These are phyloP conservation scores for Megalops cyprinoides DNA, from an alignment of 2,797 vertebrate species.

Conservation along the genomic window DNA sequence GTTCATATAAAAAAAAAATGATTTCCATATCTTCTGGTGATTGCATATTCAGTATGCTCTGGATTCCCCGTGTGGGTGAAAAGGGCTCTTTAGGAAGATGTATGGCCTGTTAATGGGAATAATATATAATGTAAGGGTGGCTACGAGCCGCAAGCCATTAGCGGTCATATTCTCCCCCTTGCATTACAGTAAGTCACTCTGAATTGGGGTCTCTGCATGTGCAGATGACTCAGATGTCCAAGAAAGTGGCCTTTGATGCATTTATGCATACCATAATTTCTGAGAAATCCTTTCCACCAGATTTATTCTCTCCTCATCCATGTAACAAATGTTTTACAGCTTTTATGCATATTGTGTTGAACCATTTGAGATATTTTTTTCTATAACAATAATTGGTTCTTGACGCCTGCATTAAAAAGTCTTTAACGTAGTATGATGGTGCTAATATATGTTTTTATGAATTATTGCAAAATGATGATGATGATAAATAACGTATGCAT, in stretches of 20 bases:
- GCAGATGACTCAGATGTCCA: neutral
- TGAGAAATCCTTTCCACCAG: neutral
- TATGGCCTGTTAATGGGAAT: neutral
- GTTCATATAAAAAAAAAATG: neutral
- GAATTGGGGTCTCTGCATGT: neutral
- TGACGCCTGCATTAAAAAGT: neutral
- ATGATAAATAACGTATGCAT: neutral
- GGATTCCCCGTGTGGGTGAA: constrained; percentile 5
- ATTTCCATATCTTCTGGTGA: neutral
- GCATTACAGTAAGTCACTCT: neutral
- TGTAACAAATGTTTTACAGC: neutral
- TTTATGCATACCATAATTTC: constrained; percentile 1
- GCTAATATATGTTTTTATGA: neutral
- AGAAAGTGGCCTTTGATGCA: constrained; percentile 4
- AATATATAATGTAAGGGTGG: neutral
- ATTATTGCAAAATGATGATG: neutral
- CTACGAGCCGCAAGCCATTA: neutral
- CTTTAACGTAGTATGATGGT: neutral
- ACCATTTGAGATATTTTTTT: neutral
- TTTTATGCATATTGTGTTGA: neutral
- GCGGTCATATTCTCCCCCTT: neutral
- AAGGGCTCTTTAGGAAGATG: neutral
- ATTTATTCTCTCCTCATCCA: neutral
- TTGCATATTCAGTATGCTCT: constrained; percentile 24
- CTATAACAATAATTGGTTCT: neutral